These are phyloP conservation scores for Beaufortia kweichowensis DNA, from an alignment of 2,113 vertebrate genomes.

Conservation along the genomic window DNA sequence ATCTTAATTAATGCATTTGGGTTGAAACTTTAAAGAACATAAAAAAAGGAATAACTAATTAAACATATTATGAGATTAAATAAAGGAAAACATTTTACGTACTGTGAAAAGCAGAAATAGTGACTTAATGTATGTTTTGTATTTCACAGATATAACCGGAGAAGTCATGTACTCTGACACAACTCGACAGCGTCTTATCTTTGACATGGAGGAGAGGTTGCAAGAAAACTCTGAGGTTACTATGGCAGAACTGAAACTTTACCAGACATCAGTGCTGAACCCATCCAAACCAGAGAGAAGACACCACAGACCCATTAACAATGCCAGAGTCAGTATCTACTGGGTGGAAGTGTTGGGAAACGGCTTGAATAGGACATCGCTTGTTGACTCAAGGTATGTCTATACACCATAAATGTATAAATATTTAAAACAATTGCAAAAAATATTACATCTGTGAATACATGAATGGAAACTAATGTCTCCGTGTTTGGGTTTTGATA, in stretches of 20 bases:
- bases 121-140: background rate
- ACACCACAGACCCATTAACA: constrained; percentile 62
- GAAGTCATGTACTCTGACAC: constrained; percentile 67
- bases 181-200: constrained; percentile 70
- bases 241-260: constrained; percentile 80
- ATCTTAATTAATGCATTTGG: no score
- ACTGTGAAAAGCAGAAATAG: background rate
- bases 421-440: no score
- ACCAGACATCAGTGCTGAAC: constrained; percentile 71
- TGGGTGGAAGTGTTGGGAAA: constrained; percentile 74
- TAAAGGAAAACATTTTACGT: background rate
- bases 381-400: constrained; percentile 82
- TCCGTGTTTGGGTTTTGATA: constrained; percentile 55
- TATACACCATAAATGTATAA: background rate
- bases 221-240: constrained; percentile 78
- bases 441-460: background rate
- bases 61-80: no score
- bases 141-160: constrained; percentile 68
- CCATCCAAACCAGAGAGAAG: constrained; percentile 56
- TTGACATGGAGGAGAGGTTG: constrained; percentile 80
- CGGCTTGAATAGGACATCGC: constrained; percentile 78
- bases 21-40: no score
- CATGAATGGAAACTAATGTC: background rate
- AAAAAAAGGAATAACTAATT: no score
- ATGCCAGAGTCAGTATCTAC: constrained; percentile 77